A percentile compares a stretch with the other conserved stretches of the same genome.
Conservation (phyloP, 2,113 vertebrate genomes). For the Trochalopteron elliotii region DNA sequence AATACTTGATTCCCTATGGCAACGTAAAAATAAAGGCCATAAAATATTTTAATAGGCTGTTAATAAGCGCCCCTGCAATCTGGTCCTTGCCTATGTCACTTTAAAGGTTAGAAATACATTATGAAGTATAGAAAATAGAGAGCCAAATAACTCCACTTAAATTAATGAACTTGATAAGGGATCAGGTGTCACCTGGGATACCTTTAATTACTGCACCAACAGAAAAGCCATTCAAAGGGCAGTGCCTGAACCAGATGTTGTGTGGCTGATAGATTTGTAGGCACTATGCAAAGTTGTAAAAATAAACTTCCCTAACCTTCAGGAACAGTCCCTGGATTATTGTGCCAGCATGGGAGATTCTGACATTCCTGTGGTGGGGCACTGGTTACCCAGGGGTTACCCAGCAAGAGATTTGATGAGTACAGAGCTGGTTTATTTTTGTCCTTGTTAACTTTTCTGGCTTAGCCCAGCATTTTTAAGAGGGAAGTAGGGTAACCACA, state of each 20-base stretch:
- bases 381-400: background rate
- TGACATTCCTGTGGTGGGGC: background rate
- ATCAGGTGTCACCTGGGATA: conserved; percentile 61
- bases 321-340: conserved; percentile 39
- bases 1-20: conserved; percentile 55
- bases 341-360: background rate
- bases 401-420: background rate
- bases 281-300: conserved; percentile 41
- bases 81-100: conserved; percentile 63
- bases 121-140: conserved; percentile 49
- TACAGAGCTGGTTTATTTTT: background rate
- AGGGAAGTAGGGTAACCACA: background rate
- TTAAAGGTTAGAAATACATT: conserved; percentile 67
- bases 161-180: conserved; percentile 67
- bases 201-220: conserved; percentile 65
- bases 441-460: background rate
- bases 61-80: conserved; percentile 49
- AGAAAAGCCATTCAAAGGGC: conserved; percentile 60
- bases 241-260: conserved; percentile 42
- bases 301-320: conserved; percentile 49
- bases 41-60: conserved; percentile 69
- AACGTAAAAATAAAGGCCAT: conserved; percentile 45
- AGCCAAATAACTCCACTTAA: conserved; percentile 59
- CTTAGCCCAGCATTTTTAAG: background rate
- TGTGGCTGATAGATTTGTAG: conserved; percentile 49